These are phyloP conservation scores for Sebastolobus alascanus DNA, from an alignment of 2,797 vertebrate genomes.

Conservation along the genomic window DNA sequence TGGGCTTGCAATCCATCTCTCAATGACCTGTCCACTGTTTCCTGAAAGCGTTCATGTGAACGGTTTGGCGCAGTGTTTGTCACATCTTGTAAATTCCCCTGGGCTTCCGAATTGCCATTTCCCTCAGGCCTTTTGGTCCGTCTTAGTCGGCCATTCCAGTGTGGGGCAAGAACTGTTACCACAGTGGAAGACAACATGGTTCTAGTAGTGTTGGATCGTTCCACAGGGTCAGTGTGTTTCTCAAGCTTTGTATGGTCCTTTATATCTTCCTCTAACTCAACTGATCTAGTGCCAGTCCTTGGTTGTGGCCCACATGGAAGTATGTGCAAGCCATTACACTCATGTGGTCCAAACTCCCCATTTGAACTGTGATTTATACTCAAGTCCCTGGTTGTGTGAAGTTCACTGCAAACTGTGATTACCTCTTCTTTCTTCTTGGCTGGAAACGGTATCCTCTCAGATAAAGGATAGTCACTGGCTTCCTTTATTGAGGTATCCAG, in stretches of 20 bases:
- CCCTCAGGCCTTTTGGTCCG: constrained; percentile 72
- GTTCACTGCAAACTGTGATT: constrained; percentile 23
- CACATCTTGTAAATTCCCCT: constrained; percentile 55
- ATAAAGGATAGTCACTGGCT: background rate
- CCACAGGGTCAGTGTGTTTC: constrained; percentile 11
- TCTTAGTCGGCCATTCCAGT: constrained; percentile 75
- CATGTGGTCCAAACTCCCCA: constrained; percentile 18
- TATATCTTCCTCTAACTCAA: constrained; percentile 24
- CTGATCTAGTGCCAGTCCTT: constrained; percentile 20
- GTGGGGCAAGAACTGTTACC: constrained; percentile 83
- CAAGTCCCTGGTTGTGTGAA: constrained; percentile 27
- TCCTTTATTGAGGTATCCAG: constrained; percentile 6
- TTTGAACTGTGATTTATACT: constrained; percentile 26
- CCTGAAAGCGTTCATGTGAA: constrained; percentile 39
- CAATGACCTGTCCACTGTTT: constrained; percentile 44
- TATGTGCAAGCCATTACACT: constrained; percentile 20
- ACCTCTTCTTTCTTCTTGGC: constrained; percentile 38
- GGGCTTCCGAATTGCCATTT: constrained; percentile 49
- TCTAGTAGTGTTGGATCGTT: constrained; percentile 12
- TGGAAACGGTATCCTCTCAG: constrained; percentile 25
- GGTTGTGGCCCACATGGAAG: constrained; percentile 27
- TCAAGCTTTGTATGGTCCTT: constrained; percentile 23
- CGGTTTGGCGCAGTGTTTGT: constrained; percentile 26
- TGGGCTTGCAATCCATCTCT: constrained; percentile 40
- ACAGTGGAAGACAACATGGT: constrained; percentile 85